Base-by-base conservation (phyloP, 2,888 invertebrate species). In the Eupsilia transversa region DNA sequence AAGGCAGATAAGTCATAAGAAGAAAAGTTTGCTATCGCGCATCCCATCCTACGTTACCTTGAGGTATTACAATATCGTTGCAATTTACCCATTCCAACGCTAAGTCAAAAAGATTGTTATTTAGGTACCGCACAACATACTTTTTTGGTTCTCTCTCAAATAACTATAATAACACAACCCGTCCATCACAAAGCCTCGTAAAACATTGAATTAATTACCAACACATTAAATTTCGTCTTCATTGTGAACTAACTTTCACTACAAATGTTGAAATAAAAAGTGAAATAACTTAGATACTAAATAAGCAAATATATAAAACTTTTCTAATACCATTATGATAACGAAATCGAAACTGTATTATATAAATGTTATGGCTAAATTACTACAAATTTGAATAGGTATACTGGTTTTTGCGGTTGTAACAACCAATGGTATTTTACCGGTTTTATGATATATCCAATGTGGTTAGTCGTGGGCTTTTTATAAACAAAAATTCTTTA, bases 341-440 rank as follows among this genome's bases (percentile, higher is more conserved):
- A 85, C 67, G 77, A 85, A 85, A 85, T 75, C 74, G 87, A 85
- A 85, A 85, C 61, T 68, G 65, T 56, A 41, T 74, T 83, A 86
- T 35, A 70, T 76, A 86, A 86, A 73, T 5, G 57, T 72, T 79
- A 57, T 78, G 59, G 35, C 52, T 80, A 66, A 57, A 72, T 79
- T 27, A 49, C 14, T 30, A 35, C n/a, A n/a, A 64, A 86, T 85
- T 81, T 70, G 17, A 74, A 74, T 82, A 54, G 12, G 12, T 10
- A 3, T 63, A 70, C 77, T 59, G 82, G 82, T 84, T 81, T 61
- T 12, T 33, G n/a, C 57, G 56, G 59, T 43, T 41, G 20, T 35
- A n/a, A 74, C 33, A 60, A 33, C 60, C 57, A n/a, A 59, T 49
- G 69, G 84, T 74, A 68, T 41, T 30, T 20, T 80, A 73, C 78